Evolutionary conservation across 2,113 vertebrate genomes (phyloP).

Genomic region (Empidonax traillii): DNA sequence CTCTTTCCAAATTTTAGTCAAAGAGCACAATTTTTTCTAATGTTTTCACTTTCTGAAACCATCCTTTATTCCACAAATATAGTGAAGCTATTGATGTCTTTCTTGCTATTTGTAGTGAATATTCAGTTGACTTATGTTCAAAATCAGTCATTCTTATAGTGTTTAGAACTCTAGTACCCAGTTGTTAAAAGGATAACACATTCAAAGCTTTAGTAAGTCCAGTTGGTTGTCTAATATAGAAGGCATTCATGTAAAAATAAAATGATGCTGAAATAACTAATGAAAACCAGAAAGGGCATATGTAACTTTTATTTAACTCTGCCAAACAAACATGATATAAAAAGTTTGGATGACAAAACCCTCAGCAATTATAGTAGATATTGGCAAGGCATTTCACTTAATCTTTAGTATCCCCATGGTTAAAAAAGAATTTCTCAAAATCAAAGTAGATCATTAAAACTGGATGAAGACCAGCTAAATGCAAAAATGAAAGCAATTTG

Average conservation of each 20-base stretch:
- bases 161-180: neutral
- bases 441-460: neutral
- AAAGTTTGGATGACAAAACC: neutral
- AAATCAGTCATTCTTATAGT: neutral
- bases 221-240: neutral
- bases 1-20: neutral
- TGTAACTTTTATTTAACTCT: neutral
- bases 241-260: neutral
- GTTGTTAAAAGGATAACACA: neutral
- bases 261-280: neutral
- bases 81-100: neutral
- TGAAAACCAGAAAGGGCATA: neutral
- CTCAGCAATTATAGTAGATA: neutral
- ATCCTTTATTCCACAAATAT: neutral
- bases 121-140: neutral
- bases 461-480: neutral
- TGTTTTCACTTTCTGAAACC: neutral
- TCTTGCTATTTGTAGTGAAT: neutral
- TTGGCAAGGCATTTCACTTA: neutral
- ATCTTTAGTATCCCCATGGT: neutral
- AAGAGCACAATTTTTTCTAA: neutral
- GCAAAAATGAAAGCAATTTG: neutral
- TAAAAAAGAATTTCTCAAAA: neutral
- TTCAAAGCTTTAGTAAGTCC: neutral
- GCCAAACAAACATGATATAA: neutral